These are phyloP conservation scores for Aphis craccivora DNA, from an alignment of 1,140 invertebrate species.

Conservation along the genomic window DNA sequence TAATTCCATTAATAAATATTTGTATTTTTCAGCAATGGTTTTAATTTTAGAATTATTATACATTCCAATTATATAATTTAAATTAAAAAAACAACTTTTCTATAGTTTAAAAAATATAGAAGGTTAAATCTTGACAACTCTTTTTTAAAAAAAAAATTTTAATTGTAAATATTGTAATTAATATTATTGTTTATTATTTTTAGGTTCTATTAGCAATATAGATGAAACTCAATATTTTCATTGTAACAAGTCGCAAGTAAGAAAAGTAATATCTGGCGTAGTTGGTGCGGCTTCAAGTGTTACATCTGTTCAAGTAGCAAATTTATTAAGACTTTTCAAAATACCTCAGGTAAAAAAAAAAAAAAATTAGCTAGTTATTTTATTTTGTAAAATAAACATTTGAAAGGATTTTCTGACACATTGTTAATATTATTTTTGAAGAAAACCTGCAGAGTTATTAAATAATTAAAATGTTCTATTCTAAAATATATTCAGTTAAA, in stretches of 20 bases:
- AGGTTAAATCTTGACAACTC: neutral
- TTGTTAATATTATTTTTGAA: neutral
- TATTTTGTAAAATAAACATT: neutral
- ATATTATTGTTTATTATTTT: slow-evolving; percentile 61
- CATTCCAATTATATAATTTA: neutral
- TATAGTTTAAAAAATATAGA: neutral
- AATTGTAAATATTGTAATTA: neutral
- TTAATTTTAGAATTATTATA: too few relatives aligned
- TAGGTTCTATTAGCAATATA: slow-evolving; percentile 95
- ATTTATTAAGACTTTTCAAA: slow-evolving; percentile 90
- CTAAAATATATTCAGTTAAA: neutral
- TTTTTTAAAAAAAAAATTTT: neutral
- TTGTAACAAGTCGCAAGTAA: slow-evolving; percentile 73
- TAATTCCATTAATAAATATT: too few relatives aligned
- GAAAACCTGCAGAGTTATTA: neutral
- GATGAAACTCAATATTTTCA: slow-evolving; percentile 80
- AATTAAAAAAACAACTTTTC: neutral
- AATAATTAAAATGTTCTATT: neutral
- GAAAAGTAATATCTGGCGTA: slow-evolving; percentile 92
- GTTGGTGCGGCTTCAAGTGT: slow-evolving; percentile 95
- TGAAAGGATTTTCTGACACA: neutral
- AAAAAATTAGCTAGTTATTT: neutral
- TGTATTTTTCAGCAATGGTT: too few relatives aligned
- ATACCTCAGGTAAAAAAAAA: slow-evolving; percentile 86
- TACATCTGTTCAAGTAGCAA: slow-evolving; percentile 95